Evolutionary conservation across 2,888 invertebrate genomes (phyloP), one percentile per base, ranked within the genome.

Genomic region (Phytoseiulus persimilis): DNA sequence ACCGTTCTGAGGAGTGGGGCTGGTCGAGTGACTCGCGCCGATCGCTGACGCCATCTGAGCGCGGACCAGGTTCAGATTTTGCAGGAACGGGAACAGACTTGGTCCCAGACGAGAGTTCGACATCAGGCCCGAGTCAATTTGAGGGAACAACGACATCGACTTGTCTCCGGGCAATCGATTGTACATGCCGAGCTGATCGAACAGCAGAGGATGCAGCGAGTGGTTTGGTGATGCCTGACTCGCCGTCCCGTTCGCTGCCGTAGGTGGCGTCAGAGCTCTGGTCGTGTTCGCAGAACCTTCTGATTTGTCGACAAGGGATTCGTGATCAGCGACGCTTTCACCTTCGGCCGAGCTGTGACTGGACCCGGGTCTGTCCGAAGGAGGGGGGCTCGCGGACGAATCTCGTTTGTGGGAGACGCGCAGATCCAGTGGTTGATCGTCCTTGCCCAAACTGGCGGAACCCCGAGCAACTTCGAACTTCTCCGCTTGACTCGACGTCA

Each of bases 361-460:
- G 9, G 87, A 87, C 23, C 87, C 87, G 33, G 87, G 87, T 39
- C 87, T n/a, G 45, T 87, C 87, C 39, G 87, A 87, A 3, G 87
- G 87, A 87, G 87, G 87, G 28, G 87, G 87, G 23, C 87, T 87
- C 0, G 87, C 87, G 6, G 87, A 87, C 9, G 87, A 87, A 18
- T 87, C 87, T 33, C 96, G 95, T 93, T 97, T 96, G 93, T 96
- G 95, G 90, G 94, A 93, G 92, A 97, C 95, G 89, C 95, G 95
- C 90, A 98, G 94, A 93, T 96, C 96, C 87, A 96, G 93, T 0
- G 96, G 96, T 92, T 95, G 95, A 92, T 96, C 96, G 90, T 94
- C 92, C 90, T 90, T 93, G 92, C 93, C 92, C 93, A 90, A 87
- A 9, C 89, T 92, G 91, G 91, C 93, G 91, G 87, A 32, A n/a